Evolutionary conservation across 2,797 vertebrate genomes (phyloP), one percentile per base, ranked within the genome.

Genomic region (Urosaurus nigricauda): DNA sequence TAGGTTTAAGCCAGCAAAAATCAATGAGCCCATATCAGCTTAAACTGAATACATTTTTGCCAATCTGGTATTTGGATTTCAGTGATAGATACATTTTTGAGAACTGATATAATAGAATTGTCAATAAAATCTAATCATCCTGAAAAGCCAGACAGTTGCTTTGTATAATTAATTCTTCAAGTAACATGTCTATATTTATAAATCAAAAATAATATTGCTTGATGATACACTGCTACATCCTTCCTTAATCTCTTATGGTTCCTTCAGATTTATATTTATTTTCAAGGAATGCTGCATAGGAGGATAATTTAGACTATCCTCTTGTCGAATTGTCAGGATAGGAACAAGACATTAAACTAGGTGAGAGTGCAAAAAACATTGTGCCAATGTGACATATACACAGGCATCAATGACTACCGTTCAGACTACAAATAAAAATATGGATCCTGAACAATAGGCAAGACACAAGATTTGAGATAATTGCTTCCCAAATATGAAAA

Each of bases 1-100:
- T 71, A 75, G 68, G 51, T 71, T 79, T 84, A 71, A 79, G 65
- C 51, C 77, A 79, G 53, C 51, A 47, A 85, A 13, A 79, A 51
- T 84, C 35, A 16, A 35, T 79, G 75, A 63, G 47, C 11, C 87
- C 65, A 51, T 83, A 78, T 77, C 60, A 40, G n/a, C 24, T 77
- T 51, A 77, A 68, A 83, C 26, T 1, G 37, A 32, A 68, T 68
- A 40, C 29, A 77, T 51, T 32, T 83, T 29, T 47, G 43, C 26
- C 77, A 1, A 60, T 79, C 53, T 85, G 51, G 29, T 70, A n/a
- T 53, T 71, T 60, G 75, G 3, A 32, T 73, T 84, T 68, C 40
- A 79, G 11, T 47, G 29, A 68, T 13, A 68, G 65, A 32, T 68
- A 82, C 78, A 43, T 68, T 47, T 85, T 83, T 90, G 29, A n/a